Conservation (phyloP, 2,113 vertebrate species). For the Scomber colias region DNA sequence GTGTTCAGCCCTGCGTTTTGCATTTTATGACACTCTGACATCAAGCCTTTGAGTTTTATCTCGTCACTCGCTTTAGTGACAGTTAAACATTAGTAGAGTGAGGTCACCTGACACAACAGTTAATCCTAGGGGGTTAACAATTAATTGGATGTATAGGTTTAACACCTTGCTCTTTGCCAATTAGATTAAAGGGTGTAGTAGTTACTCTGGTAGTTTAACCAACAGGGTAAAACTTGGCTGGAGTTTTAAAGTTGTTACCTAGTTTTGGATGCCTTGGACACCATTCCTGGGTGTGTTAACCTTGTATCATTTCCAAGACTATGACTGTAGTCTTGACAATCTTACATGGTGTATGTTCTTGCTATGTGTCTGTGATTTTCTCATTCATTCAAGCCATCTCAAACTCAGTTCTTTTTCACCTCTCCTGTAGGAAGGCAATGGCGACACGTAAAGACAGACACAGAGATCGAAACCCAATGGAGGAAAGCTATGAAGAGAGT, state of each 20-base stretch:
- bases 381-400: neutral
- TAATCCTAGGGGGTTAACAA: no score
- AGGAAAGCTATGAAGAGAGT: conserved; percentile 77
- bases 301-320: no score
- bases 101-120: neutral
- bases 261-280: neutral
- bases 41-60: conserved; percentile 38
- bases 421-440: conserved; percentile 70
- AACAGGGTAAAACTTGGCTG: neutral
- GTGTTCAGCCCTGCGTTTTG: conserved; percentile 40
- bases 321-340: no score
- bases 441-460: conserved; percentile 75
- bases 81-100: conserved; percentile 44
- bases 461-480: conserved; percentile 66
- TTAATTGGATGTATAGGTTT: no score
- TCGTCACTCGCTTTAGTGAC: neutral
- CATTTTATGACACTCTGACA: conserved; percentile 50
- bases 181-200: neutral
- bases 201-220: neutral
- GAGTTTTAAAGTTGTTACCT: neutral
- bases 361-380: neutral
- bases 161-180: no score
- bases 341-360: neutral
- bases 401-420: neutral
- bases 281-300: no score